Percentiles rank a stretch among this genome's conserved stretches.
phyloP scores from a whole-genome alignment of 2,888 invertebrate genomes.

The Chrysolina americana region DNA sequence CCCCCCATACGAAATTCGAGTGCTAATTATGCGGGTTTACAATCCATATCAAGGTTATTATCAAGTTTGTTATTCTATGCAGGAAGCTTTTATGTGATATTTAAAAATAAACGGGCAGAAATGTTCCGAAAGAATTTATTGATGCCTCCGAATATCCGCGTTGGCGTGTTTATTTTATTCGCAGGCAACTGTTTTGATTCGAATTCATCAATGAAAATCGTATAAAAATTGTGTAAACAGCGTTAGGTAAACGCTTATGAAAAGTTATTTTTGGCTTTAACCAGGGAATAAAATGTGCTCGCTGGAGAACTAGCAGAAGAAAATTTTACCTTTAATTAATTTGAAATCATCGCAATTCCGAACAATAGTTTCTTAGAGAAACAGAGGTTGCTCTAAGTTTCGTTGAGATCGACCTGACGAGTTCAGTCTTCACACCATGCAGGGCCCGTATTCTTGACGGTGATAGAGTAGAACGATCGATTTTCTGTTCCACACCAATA shows the following conservation, averaged over 20 bases:
- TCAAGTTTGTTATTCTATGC: constrained; percentile 23
- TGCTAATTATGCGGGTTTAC: constrained; percentile 10
- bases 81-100: constrained; percentile 22
- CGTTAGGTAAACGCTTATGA: background rate
- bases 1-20: background rate
- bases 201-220: constrained; percentile 5
- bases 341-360: no score
- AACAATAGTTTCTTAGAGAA: no score
- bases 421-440: no score
- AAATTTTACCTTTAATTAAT: no score
- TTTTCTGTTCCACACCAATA: no score
- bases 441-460: no score
- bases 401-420: no score
- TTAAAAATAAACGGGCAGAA: constrained; percentile 16
- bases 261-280: no score
- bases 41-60: constrained; percentile 16
- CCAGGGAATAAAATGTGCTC: no score
- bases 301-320: no score
- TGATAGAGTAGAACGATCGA: no score
- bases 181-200: background rate
- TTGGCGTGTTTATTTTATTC: constrained; percentile 16
- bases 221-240: background rate
- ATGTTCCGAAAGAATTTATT: constrained; percentile 9
- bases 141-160: constrained; percentile 3
- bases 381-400: no score